These are phyloP conservation scores for Baronia brevicornis DNA, from an alignment of 2,888 invertebrate genomes.

Conservation along the genomic window DNA sequence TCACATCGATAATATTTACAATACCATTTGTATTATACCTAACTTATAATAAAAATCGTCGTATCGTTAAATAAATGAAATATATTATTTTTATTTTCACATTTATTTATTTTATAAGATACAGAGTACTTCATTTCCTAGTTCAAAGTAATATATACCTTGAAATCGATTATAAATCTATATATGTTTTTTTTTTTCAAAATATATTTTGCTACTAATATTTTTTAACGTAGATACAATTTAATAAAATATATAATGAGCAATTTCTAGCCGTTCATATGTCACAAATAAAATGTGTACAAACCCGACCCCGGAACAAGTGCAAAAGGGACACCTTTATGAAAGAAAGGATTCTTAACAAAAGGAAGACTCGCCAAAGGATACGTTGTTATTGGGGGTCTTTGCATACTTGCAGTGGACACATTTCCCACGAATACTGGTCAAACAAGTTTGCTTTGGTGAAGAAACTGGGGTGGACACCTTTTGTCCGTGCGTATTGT, in stretches of 20 bases:
- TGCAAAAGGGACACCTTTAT: conserved; percentile 23
- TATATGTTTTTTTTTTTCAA: no score
- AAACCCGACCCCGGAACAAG: conserved; percentile 25
- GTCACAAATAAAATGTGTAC: conserved; percentile 15
- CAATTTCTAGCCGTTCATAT: conserved; percentile 17
- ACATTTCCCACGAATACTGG: conserved; percentile 61
- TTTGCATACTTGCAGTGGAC: conserved; percentile 34
- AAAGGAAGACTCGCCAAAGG: conserved; percentile 9
- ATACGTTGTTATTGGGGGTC: conserved; percentile 19
- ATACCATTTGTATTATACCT: no score
- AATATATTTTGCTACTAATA: no score
- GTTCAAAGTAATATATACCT: no score
- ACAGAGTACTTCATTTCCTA: no score
- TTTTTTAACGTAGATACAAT: no score
- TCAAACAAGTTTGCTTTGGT: conserved; percentile 51
- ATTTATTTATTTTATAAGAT: no score
- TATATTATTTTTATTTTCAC: no score
- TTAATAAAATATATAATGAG: conserved; percentile 2
- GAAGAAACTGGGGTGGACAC: conserved; percentile 33
- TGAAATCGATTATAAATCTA: no score
- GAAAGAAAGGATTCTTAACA: conserved; percentile 7
- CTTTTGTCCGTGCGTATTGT: conserved; percentile 27
- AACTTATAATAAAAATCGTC: no score
- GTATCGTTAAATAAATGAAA: no score
- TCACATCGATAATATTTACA: no score